A percentile compares a stretch with the other conserved stretches of the same genome.
Conservation (phyloP, 2,113 vertebrate species). For the Hoplias malabaricus region DNA sequence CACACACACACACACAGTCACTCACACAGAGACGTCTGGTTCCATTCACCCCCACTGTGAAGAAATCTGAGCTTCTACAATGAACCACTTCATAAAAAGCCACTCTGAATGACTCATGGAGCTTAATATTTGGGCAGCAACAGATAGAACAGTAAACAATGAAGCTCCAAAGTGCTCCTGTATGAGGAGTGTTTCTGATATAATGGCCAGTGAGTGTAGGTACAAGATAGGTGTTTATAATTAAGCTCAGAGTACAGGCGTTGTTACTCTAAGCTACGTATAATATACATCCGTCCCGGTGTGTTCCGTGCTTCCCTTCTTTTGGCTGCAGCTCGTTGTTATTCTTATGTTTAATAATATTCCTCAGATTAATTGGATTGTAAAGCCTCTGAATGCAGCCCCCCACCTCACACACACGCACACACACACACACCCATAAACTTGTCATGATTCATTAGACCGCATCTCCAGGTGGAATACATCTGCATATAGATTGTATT, state of each 20-base stretch:
- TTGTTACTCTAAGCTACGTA: no score
- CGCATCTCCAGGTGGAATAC: conserved; percentile 64
- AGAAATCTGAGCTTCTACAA: no score
- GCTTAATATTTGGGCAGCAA: no score
- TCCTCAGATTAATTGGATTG: conserved; percentile 23
- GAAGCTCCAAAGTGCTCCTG: not conserved
- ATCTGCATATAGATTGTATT: conserved; percentile 75
- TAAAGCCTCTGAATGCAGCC: not conserved
- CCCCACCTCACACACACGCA: not conserved
- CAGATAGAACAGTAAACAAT: no score
- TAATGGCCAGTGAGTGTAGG: not conserved
- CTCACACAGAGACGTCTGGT: no score
- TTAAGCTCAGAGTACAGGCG: no score
- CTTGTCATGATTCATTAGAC: conserved; percentile 65
- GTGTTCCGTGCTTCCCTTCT: not conserved
- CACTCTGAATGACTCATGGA: no score
- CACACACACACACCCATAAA: not conserved
- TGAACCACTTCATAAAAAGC: no score
- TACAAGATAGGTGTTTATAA: not conserved
- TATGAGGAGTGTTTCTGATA: not conserved
- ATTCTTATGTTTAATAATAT: not conserved
- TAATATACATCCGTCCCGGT: not conserved
- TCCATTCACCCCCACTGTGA: no score
- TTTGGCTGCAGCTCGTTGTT: not conserved
- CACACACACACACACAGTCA: no score